Base-by-base conservation (phyloP, 2,113 vertebrate species). In the Sinocyclocheilus rhinocerous region DNA sequence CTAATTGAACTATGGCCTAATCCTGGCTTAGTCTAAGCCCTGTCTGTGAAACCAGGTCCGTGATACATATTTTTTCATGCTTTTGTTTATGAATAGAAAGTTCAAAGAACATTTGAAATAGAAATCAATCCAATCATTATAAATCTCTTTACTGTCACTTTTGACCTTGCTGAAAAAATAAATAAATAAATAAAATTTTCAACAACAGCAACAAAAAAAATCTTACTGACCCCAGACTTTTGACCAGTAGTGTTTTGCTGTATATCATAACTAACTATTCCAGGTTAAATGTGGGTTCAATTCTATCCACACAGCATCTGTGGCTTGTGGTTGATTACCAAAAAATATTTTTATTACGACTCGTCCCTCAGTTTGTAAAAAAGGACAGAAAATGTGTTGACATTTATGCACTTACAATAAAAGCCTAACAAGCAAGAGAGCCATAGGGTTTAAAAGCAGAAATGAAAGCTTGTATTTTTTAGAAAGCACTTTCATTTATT, bases 401-500 rank as follows among this genome's bases (percentile, higher is more conserved):
- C 42, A 76, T 48, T 76, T 76, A 48, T 76, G n/a, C 42, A 13
- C 72, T 76, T 24, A 13, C 22, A 76, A 26, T 76, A 13, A 76
- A 26, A 76, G 42, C 72, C 22, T 76, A 75, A 76, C 72, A 48
- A 12, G 22, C 39, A 75, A 48, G 39, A 48, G 22, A 76, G 72
- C 22, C 72, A 76, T 6, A 76, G 12, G 72, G 11, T 48, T 76
- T 48, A 26, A 76, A 48, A 48, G n/a, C 72, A 48, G 72, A 76
- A 76, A 76, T 24, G 12, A n/a, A 76, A 16, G 72, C 72, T 26
- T 76, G 22, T 76, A 48, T 76, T 76, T 75, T 15, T 48, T 22
- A 16, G 4, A 76, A 76, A 76, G 2, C 72, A n/a, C 72, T 76
- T 76, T 76, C 22, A 76, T 48, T 76, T 76, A 48, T 76, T 76